A percentile compares a stretch with the other conserved stretches of the same genome.
These are phyloP conservation scores for Cercopithecus neglectus DNA, from an alignment of 2,797 vertebrate species.

Conservation along the genomic window DNA sequence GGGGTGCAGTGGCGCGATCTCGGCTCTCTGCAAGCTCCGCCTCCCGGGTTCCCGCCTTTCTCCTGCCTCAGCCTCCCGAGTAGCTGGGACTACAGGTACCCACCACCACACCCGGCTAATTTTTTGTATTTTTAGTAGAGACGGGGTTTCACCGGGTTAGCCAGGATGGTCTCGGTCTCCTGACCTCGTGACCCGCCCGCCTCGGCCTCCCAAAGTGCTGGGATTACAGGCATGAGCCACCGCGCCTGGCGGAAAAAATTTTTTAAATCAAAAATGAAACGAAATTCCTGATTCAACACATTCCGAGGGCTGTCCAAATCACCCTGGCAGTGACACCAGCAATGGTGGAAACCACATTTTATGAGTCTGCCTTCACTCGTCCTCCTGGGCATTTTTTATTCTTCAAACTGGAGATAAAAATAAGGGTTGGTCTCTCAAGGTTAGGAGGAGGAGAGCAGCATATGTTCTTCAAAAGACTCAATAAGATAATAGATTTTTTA, in stretches of 20 bases:
- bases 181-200: no score
- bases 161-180: no score
- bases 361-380: background rate
- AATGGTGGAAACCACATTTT: background rate
- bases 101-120: no score
- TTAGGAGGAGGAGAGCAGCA: background rate
- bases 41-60: no score
- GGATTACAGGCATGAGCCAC: no score
- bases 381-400: slow-evolving; percentile 49
- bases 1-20: no score
- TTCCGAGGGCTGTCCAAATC: slow-evolving; percentile 1
- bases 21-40: no score
- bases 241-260: background rate
- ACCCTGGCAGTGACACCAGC: background rate
- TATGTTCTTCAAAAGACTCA: slow-evolving; percentile 56
- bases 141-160: no score
- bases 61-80: no score
- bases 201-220: no score
- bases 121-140: no score
- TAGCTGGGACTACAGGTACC: no score
- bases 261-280: background rate
- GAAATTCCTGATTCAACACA: background rate
- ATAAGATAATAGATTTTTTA: slow-evolving; percentile 48
- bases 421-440: slow-evolving; percentile 30
- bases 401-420: slow-evolving; percentile 54